These are phyloP conservation scores for Microtus ochrogaster DNA, from an alignment of 2,113 vertebrate species.

Conservation along the genomic window DNA sequence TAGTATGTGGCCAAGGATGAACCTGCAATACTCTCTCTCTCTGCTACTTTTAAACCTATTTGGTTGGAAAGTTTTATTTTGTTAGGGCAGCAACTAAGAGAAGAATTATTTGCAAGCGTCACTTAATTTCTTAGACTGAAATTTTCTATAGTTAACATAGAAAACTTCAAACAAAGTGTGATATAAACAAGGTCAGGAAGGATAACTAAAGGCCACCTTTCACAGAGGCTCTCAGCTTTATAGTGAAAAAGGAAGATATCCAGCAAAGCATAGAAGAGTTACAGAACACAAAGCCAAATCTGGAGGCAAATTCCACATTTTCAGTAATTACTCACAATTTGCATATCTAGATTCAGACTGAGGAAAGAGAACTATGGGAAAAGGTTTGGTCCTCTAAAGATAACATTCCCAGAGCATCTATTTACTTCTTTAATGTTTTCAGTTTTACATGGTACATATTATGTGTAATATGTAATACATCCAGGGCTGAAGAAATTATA, in stretches of 20 bases:
- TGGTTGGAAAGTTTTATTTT: conserved; percentile 19
- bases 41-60: background rate
- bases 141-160: conserved; percentile 27
- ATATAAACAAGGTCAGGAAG: conserved; percentile 11
- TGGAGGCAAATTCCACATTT: background rate
- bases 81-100: conserved; percentile 23
- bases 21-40: background rate
- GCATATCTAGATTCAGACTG: background rate
- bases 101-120: background rate
- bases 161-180: conserved; percentile 7
- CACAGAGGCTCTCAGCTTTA: background rate
- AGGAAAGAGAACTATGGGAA: background rate
- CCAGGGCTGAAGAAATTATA: background rate
- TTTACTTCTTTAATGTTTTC: background rate
- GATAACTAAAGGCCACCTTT: background rate
- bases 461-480: background rate
- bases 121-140: conserved; percentile 37
- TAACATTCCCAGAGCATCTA: background rate
- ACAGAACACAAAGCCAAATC: background rate
- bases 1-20: background rate
- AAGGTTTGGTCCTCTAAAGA: conserved; percentile 22
- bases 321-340: background rate
- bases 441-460: background rate
- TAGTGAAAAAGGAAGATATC: background rate
- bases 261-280: background rate